Evolutionary conservation across 2,113 vertebrate genomes (phyloP), one percentile per base, ranked within the genome.

Genomic region (Rhinolophus ferrumequinum): DNA sequence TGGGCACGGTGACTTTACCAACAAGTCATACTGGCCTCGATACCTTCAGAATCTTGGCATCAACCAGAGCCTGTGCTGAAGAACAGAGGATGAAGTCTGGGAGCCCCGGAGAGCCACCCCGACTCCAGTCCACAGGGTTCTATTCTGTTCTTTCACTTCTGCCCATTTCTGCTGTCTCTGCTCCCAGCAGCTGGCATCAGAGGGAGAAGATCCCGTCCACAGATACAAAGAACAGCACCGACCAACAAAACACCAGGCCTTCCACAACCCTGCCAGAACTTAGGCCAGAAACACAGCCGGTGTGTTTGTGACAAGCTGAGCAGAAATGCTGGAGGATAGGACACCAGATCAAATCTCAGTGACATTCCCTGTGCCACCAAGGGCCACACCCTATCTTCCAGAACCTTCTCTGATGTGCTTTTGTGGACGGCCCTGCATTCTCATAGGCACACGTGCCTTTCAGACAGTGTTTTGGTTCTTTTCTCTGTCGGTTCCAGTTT

Each of bases 1-100:
- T 1, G 56, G 30, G 54, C 19, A 8, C 0, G 0, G 73, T 9
- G 1, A 28, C 41, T 67, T 44, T 28, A 64, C 33, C 41, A 21
- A 52, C 1, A 4, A 79, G 19, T 50, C 38, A 44, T 2, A 15
- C 21, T 7, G 14, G 21, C 7, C 28, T 44, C 19, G 73, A 77
- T 19, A 21, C 24, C 80, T 89, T 62, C 38, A 7, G 76, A 47
- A 70, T 54, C 60, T 56, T 35, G 30, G 8, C 47, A 14, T 52
- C 15, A 52, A 54, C 54, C 47, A 58, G 87, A 50, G n/a, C 62
- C 8, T 2, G 15, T 76, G 54, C 18, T 12, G 4, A 52, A 81
- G 76, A 28, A 33, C 50, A 3, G 19, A 28, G 50, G 38, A 28
- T 19, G 14, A 30, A 19, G 18, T 38, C n/a, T 70, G 52, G 44